Percentiles rank a stretch among this genome's conserved stretches.
phyloP scores from a whole-genome alignment of 2,797 vertebrate species.

The Merluccius polli region DNA sequence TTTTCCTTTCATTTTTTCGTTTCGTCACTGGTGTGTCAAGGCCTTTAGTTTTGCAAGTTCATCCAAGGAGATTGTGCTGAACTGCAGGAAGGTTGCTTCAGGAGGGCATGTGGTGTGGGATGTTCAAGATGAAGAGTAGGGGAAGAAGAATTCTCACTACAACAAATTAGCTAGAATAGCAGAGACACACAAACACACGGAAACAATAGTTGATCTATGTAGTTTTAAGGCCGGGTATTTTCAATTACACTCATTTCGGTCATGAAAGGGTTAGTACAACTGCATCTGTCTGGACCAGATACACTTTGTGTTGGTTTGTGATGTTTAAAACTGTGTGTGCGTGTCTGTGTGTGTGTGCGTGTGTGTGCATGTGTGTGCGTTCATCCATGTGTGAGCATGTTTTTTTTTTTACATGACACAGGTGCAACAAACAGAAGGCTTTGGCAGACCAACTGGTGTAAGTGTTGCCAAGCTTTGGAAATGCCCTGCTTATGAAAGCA shows the following conservation, averaged over 20 bases:
- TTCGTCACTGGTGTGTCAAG: too few relatives aligned
- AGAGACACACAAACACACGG: neutral
- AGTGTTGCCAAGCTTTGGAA: slow-evolving; percentile 51
- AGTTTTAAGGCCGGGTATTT: neutral
- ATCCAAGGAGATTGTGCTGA: too few relatives aligned
- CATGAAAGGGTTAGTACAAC: neutral
- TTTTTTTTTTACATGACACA: slow-evolving; percentile 36
- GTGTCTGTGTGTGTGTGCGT: neutral
- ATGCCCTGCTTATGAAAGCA: slow-evolving; percentile 33
- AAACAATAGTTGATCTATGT: neutral
- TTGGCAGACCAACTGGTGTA: slow-evolving; percentile 56
- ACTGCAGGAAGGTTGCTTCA: too few relatives aligned
- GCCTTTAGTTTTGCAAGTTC: too few relatives aligned
- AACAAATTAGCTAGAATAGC: neutral
- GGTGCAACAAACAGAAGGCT: slow-evolving; percentile 58
- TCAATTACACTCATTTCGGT: neutral
- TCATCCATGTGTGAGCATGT: neutral
- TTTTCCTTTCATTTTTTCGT: too few relatives aligned
- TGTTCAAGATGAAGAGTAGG: too few relatives aligned
- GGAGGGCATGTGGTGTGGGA: too few relatives aligned
- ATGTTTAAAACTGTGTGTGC: neutral
- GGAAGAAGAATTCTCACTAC: too few relatives aligned
- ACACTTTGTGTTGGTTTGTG: neutral
- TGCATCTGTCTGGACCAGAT: neutral
- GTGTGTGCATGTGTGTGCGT: neutral